phyloP scores from a whole-genome alignment of 2,797 vertebrate species.

The Chelon labrosus region DNA sequence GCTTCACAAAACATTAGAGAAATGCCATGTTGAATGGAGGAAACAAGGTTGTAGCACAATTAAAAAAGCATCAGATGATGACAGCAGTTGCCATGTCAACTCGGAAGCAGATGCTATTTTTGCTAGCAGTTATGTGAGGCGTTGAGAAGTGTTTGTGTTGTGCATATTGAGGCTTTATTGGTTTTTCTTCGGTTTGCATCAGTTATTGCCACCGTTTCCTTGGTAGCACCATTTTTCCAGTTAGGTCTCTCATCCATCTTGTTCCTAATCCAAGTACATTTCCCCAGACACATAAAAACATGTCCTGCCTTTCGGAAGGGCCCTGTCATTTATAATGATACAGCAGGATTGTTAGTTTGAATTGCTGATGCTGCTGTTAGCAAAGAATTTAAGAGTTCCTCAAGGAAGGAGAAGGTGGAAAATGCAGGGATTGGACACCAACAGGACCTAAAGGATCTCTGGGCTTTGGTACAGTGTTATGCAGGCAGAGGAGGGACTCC shows the following conservation, averaged over 20 bases:
- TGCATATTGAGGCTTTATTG: not conserved
- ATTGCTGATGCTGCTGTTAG: constrained; percentile 45
- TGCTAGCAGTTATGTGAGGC: constrained; percentile 30
- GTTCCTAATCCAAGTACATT: constrained; percentile 7
- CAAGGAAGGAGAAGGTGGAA: not conserved
- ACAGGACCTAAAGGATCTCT: constrained; percentile 31
- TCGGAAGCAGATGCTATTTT: constrained; percentile 39
- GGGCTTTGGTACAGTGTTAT: constrained; percentile 29
- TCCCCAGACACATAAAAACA: not conserved
- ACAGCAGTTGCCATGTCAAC: constrained; percentile 38
- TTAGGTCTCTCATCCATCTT: not conserved
- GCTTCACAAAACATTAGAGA: constrained; percentile 65
- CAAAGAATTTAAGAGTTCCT: not conserved
- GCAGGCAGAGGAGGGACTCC: constrained; percentile 27
- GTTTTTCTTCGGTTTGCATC: constrained; percentile 10
- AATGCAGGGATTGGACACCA: constrained; percentile 15
- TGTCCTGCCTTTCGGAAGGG: not conserved
- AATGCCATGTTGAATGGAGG: constrained; percentile 46
- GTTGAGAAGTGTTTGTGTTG: not conserved
- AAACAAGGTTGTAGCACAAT: constrained; percentile 42
- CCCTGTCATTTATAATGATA: constrained; percentile 1
- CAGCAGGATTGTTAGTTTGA: constrained; percentile 19
- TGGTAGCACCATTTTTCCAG: constrained; percentile 10
- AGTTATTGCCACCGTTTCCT: constrained; percentile 1
- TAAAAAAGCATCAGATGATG: constrained; percentile 39